Evolutionary conservation across 2,797 vertebrate genomes (phyloP), one percentile per base, ranked within the genome.

Genomic region (Cyclopterus lumpus): DNA sequence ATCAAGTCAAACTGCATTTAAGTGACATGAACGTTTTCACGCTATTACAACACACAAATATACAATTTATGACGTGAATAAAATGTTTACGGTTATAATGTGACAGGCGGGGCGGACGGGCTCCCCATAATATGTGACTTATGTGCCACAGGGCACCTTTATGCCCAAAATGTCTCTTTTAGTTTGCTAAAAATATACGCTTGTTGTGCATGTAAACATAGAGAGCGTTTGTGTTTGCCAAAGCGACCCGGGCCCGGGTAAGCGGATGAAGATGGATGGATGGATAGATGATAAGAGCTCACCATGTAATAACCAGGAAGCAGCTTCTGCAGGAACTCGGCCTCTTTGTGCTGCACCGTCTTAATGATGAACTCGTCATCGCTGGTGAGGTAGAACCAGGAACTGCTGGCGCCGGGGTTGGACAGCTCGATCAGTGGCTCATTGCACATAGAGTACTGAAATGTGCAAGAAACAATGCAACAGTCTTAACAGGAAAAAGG

Each of bases 241-340:
- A 28, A 28, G 26, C 4, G 26, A n/a, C n/a, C n/a, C n/a, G 30
- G 30, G 30, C 30, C 30, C 30, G 3, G 30, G 6, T 30, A 30
- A 30, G 30, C 30, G 30, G 32, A 32, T 32, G 32, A 1, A n/a
- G n/a, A n/a, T n/a, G n/a, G 26, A 28, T 28, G 26, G 26, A 28
- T 28, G 26, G 38, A 40, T 40, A 38, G 36, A 38, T 38, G 40
- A 28, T 28, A 22, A 28, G 20, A 24, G 30, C 94, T 96, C 85
- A 99, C 97, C 98, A 99, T 99, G 85, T 99, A 99, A 89, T 99
- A 99, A 71, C 97, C 98, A 1, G 98, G 97, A 85, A 99, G 95
- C 12, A 99, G 91, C 88, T 99, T 99, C 92, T 99, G 98, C 83
- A 99, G 96, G 86, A 99, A 99, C 88, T 99, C 98, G 0, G 98